Conservation (phyloP, 1,140 invertebrate genomes). For the Drosophila bipectinata region DNA sequence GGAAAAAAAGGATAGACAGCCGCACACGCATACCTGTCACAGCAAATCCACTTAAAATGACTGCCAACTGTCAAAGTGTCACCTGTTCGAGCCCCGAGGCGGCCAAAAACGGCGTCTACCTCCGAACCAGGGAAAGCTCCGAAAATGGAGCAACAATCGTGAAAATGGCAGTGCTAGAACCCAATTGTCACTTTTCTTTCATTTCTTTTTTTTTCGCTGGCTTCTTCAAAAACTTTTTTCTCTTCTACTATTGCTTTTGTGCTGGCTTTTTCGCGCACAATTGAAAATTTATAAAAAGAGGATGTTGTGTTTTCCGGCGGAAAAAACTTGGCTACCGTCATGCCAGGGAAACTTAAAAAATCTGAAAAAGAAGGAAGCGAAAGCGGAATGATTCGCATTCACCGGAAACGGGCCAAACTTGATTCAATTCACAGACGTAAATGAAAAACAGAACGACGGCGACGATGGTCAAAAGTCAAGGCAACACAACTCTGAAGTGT, state of each 20-base stretch:
- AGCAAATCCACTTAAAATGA: slow-evolving; percentile 73
- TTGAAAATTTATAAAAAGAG: slow-evolving; percentile 76
- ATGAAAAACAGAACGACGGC: slow-evolving; percentile 71
- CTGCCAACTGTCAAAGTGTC: slow-evolving; percentile 68
- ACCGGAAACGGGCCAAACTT: slow-evolving; percentile 68
- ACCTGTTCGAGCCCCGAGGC: slow-evolving; percentile 51
- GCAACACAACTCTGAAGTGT: slow-evolving; percentile 16
- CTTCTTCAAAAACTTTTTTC: slow-evolving; percentile 17
- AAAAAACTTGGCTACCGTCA: slow-evolving; percentile 71
- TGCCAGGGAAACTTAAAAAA: slow-evolving; percentile 14
- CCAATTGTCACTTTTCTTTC: slow-evolving; percentile 37
- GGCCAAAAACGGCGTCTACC: slow-evolving; percentile 18
- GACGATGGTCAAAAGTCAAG: slow-evolving; percentile 60
- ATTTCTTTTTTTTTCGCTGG: slow-evolving; percentile 21
- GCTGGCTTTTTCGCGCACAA: slow-evolving; percentile 48
- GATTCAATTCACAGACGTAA: slow-evolving; percentile 76
- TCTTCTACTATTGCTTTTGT: slow-evolving; percentile 15
- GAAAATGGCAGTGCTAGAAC: slow-evolving; percentile 58
- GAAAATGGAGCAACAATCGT: slow-evolving; percentile 51
- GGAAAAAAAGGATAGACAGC: slow-evolving; percentile 6
- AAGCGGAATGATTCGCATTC: slow-evolving; percentile 21
- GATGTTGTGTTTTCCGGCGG: slow-evolving; percentile 76
- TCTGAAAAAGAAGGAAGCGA: slow-evolving; percentile 5
- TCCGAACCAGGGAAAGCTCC: slow-evolving; percentile 23
- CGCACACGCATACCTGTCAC: slow-evolving; percentile 59